Evolutionary conservation across 2,888 invertebrate species (phyloP).

Genomic region (Tromatobia lineatoria): DNA sequence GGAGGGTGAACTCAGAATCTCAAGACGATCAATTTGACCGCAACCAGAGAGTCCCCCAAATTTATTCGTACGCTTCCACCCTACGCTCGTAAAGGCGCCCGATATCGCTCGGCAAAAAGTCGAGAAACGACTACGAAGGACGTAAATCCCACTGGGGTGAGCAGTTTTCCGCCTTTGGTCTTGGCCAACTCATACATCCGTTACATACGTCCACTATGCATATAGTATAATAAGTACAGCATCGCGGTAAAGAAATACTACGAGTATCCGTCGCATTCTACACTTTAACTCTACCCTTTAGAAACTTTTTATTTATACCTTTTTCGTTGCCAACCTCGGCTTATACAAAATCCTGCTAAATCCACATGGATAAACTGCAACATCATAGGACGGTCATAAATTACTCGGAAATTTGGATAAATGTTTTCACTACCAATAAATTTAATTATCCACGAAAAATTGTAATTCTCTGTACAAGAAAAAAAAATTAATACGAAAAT

Average conservation of each 20-base stretch:
- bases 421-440: background rate
- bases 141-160: conserved; percentile 61
- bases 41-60: conserved; percentile 33
- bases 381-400: background rate
- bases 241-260: background rate
- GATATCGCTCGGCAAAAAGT: conserved; percentile 59
- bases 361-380: conserved; percentile 34
- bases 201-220: background rate
- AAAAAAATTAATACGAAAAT: background rate
- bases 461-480: background rate
- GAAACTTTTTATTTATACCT: conserved; percentile 21
- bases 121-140: conserved; percentile 60
- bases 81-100: conserved; percentile 39
- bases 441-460: background rate
- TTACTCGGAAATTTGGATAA: background rate
- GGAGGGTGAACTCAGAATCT: conserved; percentile 64
- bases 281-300: conserved; percentile 5
- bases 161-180: conserved; percentile 50
- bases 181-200: conserved; percentile 34
- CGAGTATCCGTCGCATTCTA: conserved; percentile 3
- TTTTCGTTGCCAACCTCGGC: background rate
- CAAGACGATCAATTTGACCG: conserved; percentile 67
- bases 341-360: conserved; percentile 21
- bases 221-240: conserved; percentile 8
- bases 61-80: conserved; percentile 43